phyloP scores from a whole-genome alignment of 1,140 invertebrate genomes.

The Monochamus saltuarius region DNA sequence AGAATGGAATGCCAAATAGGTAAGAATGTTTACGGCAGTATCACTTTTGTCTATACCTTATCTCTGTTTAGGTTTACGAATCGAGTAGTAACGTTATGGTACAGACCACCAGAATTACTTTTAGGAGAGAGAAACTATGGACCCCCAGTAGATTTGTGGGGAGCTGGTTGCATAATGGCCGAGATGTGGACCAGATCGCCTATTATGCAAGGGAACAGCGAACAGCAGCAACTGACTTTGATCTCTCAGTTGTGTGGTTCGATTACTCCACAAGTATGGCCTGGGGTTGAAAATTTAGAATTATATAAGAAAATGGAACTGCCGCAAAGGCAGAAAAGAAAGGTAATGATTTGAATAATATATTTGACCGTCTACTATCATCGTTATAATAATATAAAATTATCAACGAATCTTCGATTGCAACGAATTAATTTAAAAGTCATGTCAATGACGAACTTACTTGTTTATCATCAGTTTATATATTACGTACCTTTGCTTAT shows the following conservation, averaged over 20 bases:
- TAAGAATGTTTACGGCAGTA: conserved; percentile 33
- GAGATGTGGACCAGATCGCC: conserved; percentile 97
- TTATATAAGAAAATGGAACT: conserved; percentile 90
- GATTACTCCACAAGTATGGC: conserved; percentile 93
- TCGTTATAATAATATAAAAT: no score
- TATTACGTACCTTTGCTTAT: no score
- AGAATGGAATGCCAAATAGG: conserved; percentile 81
- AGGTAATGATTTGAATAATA: no score
- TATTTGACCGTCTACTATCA: no score
- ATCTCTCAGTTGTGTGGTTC: conserved; percentile 97
- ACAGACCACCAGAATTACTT: conserved; percentile 87
- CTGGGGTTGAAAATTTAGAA: conserved; percentile 90
- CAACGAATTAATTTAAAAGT: no score
- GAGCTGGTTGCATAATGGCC: conserved; percentile 98
- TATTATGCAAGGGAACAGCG: conserved; percentile 89
- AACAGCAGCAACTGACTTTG: conserved; percentile 93
- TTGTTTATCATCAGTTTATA: no score
- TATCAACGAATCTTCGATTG: no score
- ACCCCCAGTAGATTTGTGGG: conserved; percentile 97
- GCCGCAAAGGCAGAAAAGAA: conserved; percentile 87
- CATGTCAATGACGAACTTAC: no score
- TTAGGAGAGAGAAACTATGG: conserved; percentile 95
- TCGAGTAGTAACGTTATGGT: conserved; percentile 97
- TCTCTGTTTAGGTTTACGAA: conserved; percentile 79
- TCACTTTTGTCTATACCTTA: not conserved